These are phyloP conservation scores for Ichneumoninae sp. DNA, from an alignment of 2,888 invertebrate genomes.

Conservation along the genomic window DNA sequence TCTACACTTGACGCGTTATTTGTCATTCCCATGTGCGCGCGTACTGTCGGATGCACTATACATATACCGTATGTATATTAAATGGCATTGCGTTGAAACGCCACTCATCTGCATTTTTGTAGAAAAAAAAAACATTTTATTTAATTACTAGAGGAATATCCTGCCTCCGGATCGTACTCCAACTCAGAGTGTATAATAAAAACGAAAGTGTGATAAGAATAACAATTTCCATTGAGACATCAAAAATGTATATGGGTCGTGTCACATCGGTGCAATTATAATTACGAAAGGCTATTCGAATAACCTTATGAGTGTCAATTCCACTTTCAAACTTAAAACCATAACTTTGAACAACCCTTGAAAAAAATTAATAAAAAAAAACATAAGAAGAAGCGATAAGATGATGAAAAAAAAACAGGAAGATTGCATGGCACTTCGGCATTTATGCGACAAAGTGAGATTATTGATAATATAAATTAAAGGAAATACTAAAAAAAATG, in stretches of 20 bases:
- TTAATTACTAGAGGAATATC: slow-evolving; percentile 50
- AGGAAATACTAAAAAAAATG: slow-evolving; percentile 79
- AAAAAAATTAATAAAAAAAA: slow-evolving; percentile 72
- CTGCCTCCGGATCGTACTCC: slow-evolving; percentile 65
- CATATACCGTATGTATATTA: slow-evolving; percentile 60
- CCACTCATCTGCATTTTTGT: slow-evolving; percentile 75
- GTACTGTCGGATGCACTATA: slow-evolving; percentile 53
- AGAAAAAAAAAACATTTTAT: slow-evolving; percentile 58
- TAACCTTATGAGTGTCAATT: slow-evolving; percentile 85
- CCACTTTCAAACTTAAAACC: slow-evolving; percentile 82
- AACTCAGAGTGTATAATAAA: slow-evolving; percentile 60
- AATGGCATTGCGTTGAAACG: slow-evolving; percentile 71
- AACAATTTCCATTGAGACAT: slow-evolving; percentile 71
- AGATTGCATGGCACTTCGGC: slow-evolving; percentile 78
- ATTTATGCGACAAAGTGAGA: slow-evolving; percentile 86
- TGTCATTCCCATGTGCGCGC: slow-evolving; percentile 52
- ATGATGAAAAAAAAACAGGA: slow-evolving; percentile 70
- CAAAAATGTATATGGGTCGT: slow-evolving; percentile 77
- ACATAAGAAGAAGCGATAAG: slow-evolving; percentile 66
- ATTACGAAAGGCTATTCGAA: slow-evolving; percentile 82
- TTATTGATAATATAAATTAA: slow-evolving; percentile 85
- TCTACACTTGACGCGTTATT: slow-evolving; percentile 56
- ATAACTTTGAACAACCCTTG: slow-evolving; percentile 77
- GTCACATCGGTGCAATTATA: slow-evolving; percentile 82
- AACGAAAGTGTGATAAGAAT: slow-evolving; percentile 68